phyloP scores from a whole-genome alignment of 2,113 vertebrate genomes.

The Mobula hypostoma region DNA sequence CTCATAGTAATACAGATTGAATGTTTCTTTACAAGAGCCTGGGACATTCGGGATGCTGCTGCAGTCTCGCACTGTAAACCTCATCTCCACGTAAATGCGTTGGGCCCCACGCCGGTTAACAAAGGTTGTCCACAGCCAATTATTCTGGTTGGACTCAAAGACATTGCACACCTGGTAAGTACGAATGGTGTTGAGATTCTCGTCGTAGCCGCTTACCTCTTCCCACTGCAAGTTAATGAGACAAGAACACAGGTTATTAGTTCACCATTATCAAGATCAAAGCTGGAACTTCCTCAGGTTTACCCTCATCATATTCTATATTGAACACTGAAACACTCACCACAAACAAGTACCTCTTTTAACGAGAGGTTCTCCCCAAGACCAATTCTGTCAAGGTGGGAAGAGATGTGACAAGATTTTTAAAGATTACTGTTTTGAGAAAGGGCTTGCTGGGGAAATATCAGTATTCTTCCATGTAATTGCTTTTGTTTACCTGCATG shows the following conservation, averaged over 20 bases:
- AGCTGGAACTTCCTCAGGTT: neutral
- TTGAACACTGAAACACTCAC: neutral
- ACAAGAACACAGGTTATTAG: constrained; percentile 10
- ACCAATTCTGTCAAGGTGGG: neutral
- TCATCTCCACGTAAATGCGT: constrained; percentile 94
- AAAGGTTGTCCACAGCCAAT: constrained; percentile 98
- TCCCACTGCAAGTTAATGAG: constrained; percentile 73
- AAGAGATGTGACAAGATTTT: neutral
- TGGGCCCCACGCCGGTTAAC: constrained; percentile 83
- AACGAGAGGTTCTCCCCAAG: neutral
- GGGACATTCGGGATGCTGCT: constrained; percentile 95
- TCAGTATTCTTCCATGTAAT: too few species aligned
- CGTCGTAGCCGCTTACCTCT: constrained; percentile 96
- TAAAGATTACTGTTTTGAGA: neutral
- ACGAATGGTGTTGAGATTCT: constrained; percentile 97
- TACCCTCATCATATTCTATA: neutral
- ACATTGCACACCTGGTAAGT: constrained; percentile 99
- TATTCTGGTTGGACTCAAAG: constrained; percentile 96
- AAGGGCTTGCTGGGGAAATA: neutral
- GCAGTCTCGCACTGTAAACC: constrained; percentile 95
- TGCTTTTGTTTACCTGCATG: neutral
- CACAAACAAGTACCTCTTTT: neutral
- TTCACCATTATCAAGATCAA: neutral
- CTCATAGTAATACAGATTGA: constrained; percentile 98
- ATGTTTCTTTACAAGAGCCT: constrained; percentile 96